These are phyloP conservation scores for Pachydiplax longipennis DNA, from an alignment of 2,888 invertebrate genomes.

Conservation along the genomic window DNA sequence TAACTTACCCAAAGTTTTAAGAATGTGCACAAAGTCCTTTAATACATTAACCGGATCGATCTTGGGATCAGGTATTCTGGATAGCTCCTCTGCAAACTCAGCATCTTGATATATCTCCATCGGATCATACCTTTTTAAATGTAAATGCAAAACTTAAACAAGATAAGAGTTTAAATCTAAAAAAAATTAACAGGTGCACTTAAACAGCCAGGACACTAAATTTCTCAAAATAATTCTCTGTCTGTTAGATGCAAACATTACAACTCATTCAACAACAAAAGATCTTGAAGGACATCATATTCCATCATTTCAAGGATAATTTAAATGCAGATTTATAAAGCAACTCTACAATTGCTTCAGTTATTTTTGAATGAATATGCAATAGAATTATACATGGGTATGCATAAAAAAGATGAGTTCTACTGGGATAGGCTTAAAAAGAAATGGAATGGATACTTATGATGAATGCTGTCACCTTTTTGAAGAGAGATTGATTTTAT, in stretches of 20 bases:
- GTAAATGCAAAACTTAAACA: not conserved
- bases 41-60: constrained; percentile 76
- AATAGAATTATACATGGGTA: too few species aligned
- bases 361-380: too few species aligned
- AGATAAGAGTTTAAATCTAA: not conserved
- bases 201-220: not conserved
- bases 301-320: not conserved
- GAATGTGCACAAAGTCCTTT: constrained; percentile 72
- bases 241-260: not conserved
- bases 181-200: not conserved
- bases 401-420: too few species aligned
- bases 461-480: too few species aligned
- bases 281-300: too few species aligned
- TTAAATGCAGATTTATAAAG: not conserved
- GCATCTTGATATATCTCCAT: constrained; percentile 65
- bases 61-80: constrained; percentile 82
- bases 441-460: too few species aligned
- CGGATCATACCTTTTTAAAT: constrained; percentile 68
- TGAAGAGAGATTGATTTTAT: too few species aligned
- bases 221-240: not conserved
- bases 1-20: constrained; percentile 70
- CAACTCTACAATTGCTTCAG: not conserved
- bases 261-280: not conserved
- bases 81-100: constrained; percentile 74
- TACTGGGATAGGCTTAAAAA: too few species aligned